Percentiles rank a stretch among this genome's conserved stretches.
These are phyloP conservation scores for Sipha flava DNA, from an alignment of 1,140 invertebrate genomes.

Conservation along the genomic window DNA sequence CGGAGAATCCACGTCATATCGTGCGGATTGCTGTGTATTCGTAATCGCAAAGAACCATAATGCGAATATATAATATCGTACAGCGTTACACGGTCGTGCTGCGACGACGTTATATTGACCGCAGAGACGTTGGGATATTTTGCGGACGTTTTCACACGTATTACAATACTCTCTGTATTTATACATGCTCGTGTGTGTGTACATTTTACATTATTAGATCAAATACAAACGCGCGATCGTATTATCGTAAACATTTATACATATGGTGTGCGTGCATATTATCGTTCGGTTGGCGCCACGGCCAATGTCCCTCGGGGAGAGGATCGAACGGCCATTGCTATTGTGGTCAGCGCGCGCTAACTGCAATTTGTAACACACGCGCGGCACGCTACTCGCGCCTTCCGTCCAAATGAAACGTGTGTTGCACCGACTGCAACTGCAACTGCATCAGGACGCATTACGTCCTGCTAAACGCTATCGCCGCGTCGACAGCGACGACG, in stretches of 20 bases:
- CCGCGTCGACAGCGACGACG: no score
- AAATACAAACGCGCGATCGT: not conserved
- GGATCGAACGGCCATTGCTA: not conserved
- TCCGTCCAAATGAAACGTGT: not conserved
- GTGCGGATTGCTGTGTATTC: no score
- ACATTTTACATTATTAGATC: no score
- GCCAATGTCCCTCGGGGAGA: not conserved
- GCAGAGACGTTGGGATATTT: not conserved
- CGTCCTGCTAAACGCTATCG: no score
- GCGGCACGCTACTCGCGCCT: not conserved
- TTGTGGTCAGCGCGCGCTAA: not conserved
- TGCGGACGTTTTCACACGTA: not conserved
- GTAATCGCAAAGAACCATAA: no score
- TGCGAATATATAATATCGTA: no score
- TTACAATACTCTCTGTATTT: not conserved
- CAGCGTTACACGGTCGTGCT: no score
- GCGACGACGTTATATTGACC: not conserved
- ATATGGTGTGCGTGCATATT: no score
- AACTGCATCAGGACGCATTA: no score
- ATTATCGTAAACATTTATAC: no score
- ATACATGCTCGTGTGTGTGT: not conserved
- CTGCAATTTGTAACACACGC: not conserved
- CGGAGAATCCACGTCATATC: no score
- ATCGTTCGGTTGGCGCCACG: slow-evolving; percentile 4
- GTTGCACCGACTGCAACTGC: no score